Evolutionary conservation across 2,113 vertebrate genomes (phyloP).

Genomic region (Arenaria interpres): DNA sequence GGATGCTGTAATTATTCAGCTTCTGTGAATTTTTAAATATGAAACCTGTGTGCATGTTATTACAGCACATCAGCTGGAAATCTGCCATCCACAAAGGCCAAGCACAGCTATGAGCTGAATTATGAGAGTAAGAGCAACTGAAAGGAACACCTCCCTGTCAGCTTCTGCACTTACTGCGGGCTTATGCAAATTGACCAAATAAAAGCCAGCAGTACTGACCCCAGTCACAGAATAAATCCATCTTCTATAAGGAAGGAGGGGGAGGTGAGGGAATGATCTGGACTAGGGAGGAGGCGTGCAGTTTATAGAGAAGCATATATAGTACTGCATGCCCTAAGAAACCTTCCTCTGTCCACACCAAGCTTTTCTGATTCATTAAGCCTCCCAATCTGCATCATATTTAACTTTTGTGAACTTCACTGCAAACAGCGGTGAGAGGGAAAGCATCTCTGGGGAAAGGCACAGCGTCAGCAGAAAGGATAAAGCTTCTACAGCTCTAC

Average conservation of each 20-base stretch:
- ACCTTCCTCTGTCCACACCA: not conserved
- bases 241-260: not conserved
- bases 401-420: conserved; percentile 38
- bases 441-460: not conserved
- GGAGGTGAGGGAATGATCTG: not conserved
- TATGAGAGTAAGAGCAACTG: conserved; percentile 20
- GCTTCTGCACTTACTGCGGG: not conserved
- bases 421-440: not conserved
- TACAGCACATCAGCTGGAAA: conserved; percentile 66
- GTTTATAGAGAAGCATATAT: not conserved
- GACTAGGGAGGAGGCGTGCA: not conserved
- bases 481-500: not conserved
- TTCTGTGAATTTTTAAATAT: conserved; percentile 66
- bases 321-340: not conserved
- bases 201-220: conserved; percentile 16
- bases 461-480: conserved; percentile 17
- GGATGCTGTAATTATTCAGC: conserved; percentile 66
- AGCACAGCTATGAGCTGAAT: conserved; percentile 50
- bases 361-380: conserved; percentile 40
- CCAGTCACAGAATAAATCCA: conserved; percentile 51
- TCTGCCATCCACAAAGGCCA: conserved; percentile 69
- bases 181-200: conserved; percentile 37
- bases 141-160: conserved; percentile 4
- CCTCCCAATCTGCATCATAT: not conserved
- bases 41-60: conserved; percentile 56